Conservation (phyloP, 2,113 vertebrate species). For the Mormyrus lacerda region DNA sequence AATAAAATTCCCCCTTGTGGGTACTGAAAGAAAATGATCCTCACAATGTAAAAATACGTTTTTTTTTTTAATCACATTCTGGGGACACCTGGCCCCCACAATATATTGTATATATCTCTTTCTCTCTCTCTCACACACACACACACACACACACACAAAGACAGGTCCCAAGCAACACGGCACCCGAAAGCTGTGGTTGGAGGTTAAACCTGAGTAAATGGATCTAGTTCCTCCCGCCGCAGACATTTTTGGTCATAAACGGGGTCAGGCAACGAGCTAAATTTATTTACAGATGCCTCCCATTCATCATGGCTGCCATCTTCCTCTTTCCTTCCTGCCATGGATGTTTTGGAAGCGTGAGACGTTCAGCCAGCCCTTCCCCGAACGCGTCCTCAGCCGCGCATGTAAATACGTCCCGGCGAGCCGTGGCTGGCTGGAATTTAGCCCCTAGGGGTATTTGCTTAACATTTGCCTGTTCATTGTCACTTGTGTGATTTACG, state of each 20-base stretch:
- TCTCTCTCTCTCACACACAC: too few species aligned
- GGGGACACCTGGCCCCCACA: too few species aligned
- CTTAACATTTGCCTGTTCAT: background rate
- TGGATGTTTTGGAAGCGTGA: background rate
- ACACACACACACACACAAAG: too few species aligned
- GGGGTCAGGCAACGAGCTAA: background rate
- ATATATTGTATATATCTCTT: too few species aligned
- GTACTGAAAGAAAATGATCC: too few species aligned
- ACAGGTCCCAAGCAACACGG: too few species aligned
- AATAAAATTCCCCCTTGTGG: too few species aligned
- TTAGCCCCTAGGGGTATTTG: background rate
- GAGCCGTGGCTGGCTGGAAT: too few species aligned
- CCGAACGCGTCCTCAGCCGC: background rate
- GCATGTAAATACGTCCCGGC: background rate
- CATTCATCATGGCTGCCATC: background rate
- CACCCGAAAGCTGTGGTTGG: background rate
- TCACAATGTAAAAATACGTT: too few species aligned
- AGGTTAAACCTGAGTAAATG: background rate
- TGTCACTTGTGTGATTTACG: slow-evolving; percentile 3
- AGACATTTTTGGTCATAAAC: background rate
- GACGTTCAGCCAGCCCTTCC: background rate
- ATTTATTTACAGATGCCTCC: background rate
- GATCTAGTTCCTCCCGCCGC: background rate
- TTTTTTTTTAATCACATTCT: too few species aligned
- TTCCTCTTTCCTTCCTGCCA: background rate